Conservation (phyloP, 2,888 invertebrate genomes). For the Ligdia adustata region DNA sequence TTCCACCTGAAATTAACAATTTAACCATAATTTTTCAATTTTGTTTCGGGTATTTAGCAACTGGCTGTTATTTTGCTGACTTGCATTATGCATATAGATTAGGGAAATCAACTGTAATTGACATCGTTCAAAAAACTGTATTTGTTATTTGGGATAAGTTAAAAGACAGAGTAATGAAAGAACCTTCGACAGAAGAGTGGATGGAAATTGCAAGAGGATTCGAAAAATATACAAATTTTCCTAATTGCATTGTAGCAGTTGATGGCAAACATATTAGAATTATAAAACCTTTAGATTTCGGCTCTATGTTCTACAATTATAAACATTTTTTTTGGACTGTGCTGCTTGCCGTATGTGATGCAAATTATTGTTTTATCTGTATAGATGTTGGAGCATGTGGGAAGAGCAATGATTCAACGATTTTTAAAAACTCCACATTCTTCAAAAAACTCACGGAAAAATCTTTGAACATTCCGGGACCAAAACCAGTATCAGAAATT, state of each 20-base stretch:
- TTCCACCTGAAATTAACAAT: neutral
- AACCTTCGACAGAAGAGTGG: neutral
- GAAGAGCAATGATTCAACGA: too few species aligned
- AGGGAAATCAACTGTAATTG: neutral
- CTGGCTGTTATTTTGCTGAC: neutral
- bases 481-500: neutral
- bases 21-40: neutral
- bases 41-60: neutral
- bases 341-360: too few species aligned
- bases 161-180: neutral
- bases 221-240: too few species aligned
- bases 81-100: neutral
- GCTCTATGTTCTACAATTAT: neutral
- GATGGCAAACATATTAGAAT: too few species aligned
- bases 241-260: too few species aligned
- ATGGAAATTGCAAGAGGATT: too few species aligned
- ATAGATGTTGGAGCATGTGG: too few species aligned
- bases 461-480: neutral
- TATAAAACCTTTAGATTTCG: neutral
- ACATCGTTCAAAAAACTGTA: neutral
- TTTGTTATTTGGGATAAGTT: neutral
- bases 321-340: too few species aligned
- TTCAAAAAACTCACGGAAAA: neutral
- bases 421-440: neutral
- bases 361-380: too few species aligned